A percentile compares a stretch with the other conserved stretches of the same genome.
Evolutionary conservation across 1,140 invertebrate genomes (phyloP).

Genomic region (Brachionus plicatilis): DNA sequence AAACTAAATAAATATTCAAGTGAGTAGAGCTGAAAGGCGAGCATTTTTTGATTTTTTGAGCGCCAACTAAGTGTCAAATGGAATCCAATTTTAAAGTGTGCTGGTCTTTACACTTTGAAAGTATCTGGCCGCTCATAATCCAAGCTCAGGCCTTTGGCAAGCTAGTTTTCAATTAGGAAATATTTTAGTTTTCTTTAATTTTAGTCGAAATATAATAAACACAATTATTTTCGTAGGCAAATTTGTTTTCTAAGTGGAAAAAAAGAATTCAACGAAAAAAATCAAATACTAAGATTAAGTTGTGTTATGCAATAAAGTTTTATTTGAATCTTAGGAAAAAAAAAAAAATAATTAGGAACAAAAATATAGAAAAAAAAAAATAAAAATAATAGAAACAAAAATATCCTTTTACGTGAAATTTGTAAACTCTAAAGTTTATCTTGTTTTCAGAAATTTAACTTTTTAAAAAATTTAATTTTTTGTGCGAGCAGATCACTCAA

Average conservation of each 20-base stretch:
- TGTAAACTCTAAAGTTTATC: not conserved
- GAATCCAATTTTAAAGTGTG: not conserved
- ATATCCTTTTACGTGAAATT: not conserved
- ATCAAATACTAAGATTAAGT: constrained; percentile 8
- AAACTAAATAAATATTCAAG: not conserved
- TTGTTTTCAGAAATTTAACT: not conserved
- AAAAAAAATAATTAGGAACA: not conserved
- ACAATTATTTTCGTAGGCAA: not conserved
- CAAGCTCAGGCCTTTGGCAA: not conserved
- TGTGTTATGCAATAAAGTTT: not conserved
- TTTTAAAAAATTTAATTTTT: not conserved
- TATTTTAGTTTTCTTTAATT: constrained; percentile 5
- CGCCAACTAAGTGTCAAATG: not conserved
- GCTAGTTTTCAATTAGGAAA: not conserved
- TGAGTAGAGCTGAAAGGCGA: not conserved
- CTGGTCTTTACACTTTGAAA: not conserved
- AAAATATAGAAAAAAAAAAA: not conserved
- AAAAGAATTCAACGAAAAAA: not conserved
- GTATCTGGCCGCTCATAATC: not conserved
- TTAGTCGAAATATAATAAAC: not conserved
- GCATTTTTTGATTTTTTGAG: not conserved
- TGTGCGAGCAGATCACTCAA: not conserved
- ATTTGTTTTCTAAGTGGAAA: constrained; percentile 8
- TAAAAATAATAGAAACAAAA: not conserved
- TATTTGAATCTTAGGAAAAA: not conserved